A percentile compares a stretch with the other conserved stretches of the same genome.
These are phyloP conservation scores for Scaptomyza cyrtandrae DNA, from an alignment of 2,888 invertebrate species.

Conservation along the genomic window DNA sequence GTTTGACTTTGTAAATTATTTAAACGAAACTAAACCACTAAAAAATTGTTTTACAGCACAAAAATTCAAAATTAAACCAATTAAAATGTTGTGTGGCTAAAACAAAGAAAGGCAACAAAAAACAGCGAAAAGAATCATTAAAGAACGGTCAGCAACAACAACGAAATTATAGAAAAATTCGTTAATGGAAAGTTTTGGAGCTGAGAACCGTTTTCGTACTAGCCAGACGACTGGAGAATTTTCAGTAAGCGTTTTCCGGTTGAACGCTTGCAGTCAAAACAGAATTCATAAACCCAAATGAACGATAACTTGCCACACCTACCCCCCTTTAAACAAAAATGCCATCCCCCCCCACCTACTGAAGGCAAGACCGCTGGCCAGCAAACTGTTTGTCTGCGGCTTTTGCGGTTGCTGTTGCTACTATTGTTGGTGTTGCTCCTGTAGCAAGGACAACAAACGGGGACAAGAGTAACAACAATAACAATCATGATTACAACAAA, in stretches of 20 bases:
- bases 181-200: conserved; percentile 7
- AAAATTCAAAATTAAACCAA: conserved; percentile 40
- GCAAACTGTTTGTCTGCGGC: conserved; percentile 65
- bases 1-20: conserved; percentile 59
- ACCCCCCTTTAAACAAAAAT: neutral
- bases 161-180: conserved; percentile 50
- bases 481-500: conserved; percentile 17
- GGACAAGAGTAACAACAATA: conserved; percentile 31
- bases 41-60: conserved; percentile 18
- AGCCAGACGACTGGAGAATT: conserved; percentile 22
- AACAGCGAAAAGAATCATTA: conserved; percentile 17
- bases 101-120: conserved; percentile 6
- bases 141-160: conserved; percentile 17
- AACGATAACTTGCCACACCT: conserved; percentile 33
- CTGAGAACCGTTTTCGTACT: no score
- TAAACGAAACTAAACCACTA: conserved; percentile 57
- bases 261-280: conserved; percentile 67
- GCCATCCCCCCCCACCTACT: neutral
- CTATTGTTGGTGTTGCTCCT: conserved; percentile 6
- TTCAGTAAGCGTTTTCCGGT: conserved; percentile 59
- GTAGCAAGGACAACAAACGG: conserved; percentile 17
- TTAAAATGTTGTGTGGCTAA: conserved; percentile 49
- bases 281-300: conserved; percentile 71
- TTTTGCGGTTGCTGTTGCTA: conserved; percentile 47
- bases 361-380: conserved; percentile 17